These are phyloP conservation scores for Microcebus ravelobensis DNA, from an alignment of 2,113 vertebrate species.

Conservation along the genomic window DNA sequence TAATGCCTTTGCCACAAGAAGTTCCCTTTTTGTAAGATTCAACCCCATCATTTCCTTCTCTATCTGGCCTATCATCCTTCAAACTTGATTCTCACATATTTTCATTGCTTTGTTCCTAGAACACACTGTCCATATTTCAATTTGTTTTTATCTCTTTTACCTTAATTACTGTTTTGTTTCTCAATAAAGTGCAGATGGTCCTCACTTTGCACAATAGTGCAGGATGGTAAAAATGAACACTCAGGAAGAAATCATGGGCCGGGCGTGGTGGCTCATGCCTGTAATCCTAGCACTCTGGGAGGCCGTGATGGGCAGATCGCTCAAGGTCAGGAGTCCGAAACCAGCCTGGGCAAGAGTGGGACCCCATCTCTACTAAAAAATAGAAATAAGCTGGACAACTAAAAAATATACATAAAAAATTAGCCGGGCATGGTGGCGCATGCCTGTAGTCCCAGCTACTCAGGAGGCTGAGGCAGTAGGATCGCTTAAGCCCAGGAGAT, in stretches of 20 bases:
- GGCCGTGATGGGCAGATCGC: no score
- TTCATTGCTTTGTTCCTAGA: slow-evolving; percentile 12
- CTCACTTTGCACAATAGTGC: neutral
- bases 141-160: neutral
- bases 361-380: no score
- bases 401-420: no score
- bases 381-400: no score
- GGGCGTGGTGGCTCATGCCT: no score
- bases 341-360: no score
- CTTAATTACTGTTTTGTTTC: neutral
- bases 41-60: neutral
- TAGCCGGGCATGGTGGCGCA: no score
- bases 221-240: neutral
- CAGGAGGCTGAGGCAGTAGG: no score
- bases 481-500: no score
- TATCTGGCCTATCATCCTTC: neutral
- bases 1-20: neutral
- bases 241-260: neutral
- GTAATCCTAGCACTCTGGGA: no score
- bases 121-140: neutral
- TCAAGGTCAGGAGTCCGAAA: no score
- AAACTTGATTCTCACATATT: neutral
- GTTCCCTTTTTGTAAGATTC: neutral
- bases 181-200: neutral
- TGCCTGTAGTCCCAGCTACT: no score